Base-by-base conservation (phyloP, 2,888 invertebrate genomes). In the Caenorhabditis zanzibari region DNA sequence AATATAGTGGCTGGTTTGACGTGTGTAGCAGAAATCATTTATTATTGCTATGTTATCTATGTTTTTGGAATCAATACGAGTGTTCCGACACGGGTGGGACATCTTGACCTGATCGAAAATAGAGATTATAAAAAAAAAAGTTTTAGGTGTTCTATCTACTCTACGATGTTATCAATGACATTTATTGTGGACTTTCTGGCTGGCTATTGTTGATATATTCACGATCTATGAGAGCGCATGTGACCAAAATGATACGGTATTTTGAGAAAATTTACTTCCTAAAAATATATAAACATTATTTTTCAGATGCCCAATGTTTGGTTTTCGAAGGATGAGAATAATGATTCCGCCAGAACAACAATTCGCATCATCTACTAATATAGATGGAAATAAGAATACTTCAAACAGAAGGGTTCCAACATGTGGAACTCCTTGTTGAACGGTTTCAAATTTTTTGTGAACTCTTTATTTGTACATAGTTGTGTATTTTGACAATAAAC, bases 161-260 rank as follows among this genome's bases (percentile, higher is more conserved):
- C 12, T 87, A 87, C 54, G 84, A 87, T 49, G 74, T 81, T n/a
- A 81, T 87, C 58, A 85, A 87, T 35, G 85, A 85, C 28, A 52
- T 85, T 2, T 87, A 87, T 69, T 83, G 87, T 71, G 85, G 85
- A 7, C 64, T 87, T 1, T 84, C 85, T 24, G 84, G 85, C 16
- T 87, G 87, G 87, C 41, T 87, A 35, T 77, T 87, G 32, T 79
- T 87, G 68, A 81, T 82, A 49, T 84, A 85, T 10, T 87, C 85
- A 7, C 75, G 68, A 10, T 74, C 79, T 6, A 81, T 87, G 69
- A 68, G 84, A 66, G 64, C 66, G 35, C 87, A 87, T 79, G 61
- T 87, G 28, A 76, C 66, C n/a, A 74, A 63, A 38, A 52, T 82
- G 73, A 58, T 83, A 12, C 24, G 73, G 77, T 82, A 71, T 35